Percentiles rank a stretch among this genome's conserved stretches.
Conservation (phyloP, 1,140 invertebrate genomes). For the Caenorhabditis elegans region WBcel235 BX284603.4:3234001-3234500, state of each 20-base stretch:
- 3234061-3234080: too few relatives aligned
- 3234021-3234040: too few relatives aligned
- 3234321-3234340: not conserved
- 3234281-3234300: not conserved
- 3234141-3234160: too few relatives aligned
- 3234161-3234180: too few relatives aligned
- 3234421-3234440: not conserved
- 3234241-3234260: not conserved
- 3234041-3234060: too few relatives aligned
- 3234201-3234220: too few relatives aligned
- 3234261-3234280: not conserved
- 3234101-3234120: too few relatives aligned
- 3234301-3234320: not conserved
- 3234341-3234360: not conserved
- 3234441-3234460: not conserved
- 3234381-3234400: not conserved
- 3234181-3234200: too few relatives aligned
- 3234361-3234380: not conserved
- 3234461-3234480: too few relatives aligned
- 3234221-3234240: not conserved
- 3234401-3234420: not conserved
- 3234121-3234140: too few relatives aligned
- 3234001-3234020: too few relatives aligned
- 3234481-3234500: not conserved
- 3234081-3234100: too few relatives aligned